Evolutionary conservation across 2,113 vertebrate genomes (phyloP).

Genomic region (Nerophis ophidion): DNA sequence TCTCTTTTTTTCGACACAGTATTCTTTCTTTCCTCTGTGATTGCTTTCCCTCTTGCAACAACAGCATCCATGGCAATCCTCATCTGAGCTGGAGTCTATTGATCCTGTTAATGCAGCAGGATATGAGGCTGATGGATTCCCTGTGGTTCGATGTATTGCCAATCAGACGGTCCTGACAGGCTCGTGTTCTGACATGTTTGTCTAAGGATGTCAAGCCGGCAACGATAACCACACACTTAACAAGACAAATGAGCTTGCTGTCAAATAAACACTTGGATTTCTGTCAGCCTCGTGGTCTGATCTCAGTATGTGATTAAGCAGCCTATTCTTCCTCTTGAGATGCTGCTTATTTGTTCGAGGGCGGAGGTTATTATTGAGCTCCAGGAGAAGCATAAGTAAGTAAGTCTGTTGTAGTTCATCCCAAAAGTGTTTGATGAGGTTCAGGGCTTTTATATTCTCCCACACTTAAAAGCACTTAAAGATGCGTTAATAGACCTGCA

Average conservation of each 20-base stretch:
- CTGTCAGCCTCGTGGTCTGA: conserved; percentile 46
- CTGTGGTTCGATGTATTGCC: conserved; percentile 24
- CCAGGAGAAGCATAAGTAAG: conserved; percentile 1
- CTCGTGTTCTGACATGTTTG: conserved; percentile 35
- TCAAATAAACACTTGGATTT: conserved; percentile 63
- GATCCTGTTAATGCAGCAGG: conserved; percentile 25
- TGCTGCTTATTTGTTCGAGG: not conserved
- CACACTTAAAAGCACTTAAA: no score
- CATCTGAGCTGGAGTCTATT: conserved; percentile 4
- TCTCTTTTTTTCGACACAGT: no score
- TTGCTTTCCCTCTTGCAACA: conserved; percentile 2
- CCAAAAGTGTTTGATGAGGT: no score
- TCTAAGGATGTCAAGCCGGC: conserved; percentile 48
- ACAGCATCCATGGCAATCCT: not conserved
- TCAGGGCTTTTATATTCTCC: no score
- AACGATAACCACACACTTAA: conserved; percentile 44
- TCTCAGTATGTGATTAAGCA: conserved; percentile 25
- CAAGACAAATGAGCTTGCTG: conserved; percentile 49
- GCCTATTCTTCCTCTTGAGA: not conserved
- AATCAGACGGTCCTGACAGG: conserved; percentile 28
- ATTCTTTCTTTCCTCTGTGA: not conserved
- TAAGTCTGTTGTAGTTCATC: not conserved
- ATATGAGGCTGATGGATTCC: conserved; percentile 29
- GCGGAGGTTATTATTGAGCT: conserved; percentile 12
- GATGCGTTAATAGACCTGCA: no score